These are phyloP conservation scores for Salvelinus sp. DNA, from an alignment of 2,113 vertebrate genomes.

Conservation along the genomic window DNA sequence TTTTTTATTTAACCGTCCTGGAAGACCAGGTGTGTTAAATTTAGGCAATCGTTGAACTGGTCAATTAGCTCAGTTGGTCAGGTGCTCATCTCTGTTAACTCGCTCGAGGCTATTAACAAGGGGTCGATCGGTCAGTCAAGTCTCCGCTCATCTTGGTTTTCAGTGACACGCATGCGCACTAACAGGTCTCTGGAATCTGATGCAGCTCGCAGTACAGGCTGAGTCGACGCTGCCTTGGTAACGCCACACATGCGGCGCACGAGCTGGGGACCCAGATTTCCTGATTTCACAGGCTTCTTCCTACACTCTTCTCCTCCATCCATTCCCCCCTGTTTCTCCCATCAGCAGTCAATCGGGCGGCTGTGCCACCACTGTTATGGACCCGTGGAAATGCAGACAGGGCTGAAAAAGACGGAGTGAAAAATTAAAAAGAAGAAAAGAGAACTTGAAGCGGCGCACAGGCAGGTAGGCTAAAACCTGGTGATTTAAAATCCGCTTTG, in stretches of 20 bases:
- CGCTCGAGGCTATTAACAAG: background rate
- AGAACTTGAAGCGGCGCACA: background rate
- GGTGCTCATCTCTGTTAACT: too few relatives aligned
- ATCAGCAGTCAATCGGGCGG: background rate
- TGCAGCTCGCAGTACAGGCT: conserved; percentile 29
- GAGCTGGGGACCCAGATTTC: conserved; percentile 51
- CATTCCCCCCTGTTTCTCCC: conserved; percentile 21
- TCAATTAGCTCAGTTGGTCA: too few relatives aligned
- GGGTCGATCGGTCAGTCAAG: background rate
- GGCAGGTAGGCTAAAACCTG: conserved; percentile 47
- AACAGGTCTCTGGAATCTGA: conserved; percentile 5
- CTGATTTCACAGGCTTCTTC: conserved; percentile 62
- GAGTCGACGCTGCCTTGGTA: conserved; percentile 68
- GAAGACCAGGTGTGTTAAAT: too few relatives aligned
- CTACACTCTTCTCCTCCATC: conserved; percentile 25
- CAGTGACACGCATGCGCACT: conserved; percentile 49
- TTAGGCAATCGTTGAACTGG: too few relatives aligned
- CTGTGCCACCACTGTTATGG: conserved; percentile 27
- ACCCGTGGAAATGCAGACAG: conserved; percentile 36
- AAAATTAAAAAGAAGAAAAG: background rate
- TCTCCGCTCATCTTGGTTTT: conserved; percentile 11
- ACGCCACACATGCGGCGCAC: conserved; percentile 58
- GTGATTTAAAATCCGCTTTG: conserved; percentile 19
- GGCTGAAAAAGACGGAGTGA: conserved; percentile 2
- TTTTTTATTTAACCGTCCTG: too few relatives aligned